phyloP scores from a whole-genome alignment of 1,140 invertebrate species.

The Drosophila tsacasi region DNA sequence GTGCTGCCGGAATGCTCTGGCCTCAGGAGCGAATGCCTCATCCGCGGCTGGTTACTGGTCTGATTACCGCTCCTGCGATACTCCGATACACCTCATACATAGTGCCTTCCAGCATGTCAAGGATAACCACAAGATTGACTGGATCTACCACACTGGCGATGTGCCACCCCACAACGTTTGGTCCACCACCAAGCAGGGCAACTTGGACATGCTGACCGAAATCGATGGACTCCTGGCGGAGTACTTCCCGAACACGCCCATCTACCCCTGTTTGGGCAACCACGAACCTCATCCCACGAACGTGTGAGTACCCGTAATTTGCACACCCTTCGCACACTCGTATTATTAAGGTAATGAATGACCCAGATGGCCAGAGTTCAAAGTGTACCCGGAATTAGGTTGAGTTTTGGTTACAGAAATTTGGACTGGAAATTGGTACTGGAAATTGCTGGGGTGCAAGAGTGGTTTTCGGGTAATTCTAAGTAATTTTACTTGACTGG shows the following conservation, averaged over 20 bases:
- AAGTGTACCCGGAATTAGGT: neutral
- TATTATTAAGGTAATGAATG: constrained; percentile 32
- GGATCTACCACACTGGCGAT: constrained; percentile 94
- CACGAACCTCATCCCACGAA: constrained; percentile 95
- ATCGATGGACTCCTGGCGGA: constrained; percentile 87
- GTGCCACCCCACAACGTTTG: constrained; percentile 93
- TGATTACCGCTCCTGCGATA: constrained; percentile 91
- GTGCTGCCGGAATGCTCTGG: constrained; percentile 88
- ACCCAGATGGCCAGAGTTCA: constrained; percentile 16
- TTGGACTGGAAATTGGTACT: neutral
- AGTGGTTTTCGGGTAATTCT: constrained; percentile 2
- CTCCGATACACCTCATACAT: constrained; percentile 88
- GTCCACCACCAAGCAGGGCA: constrained; percentile 90
- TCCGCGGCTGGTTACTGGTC: constrained; percentile 89
- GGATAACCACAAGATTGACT: constrained; percentile 88
- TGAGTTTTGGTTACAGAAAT: constrained; percentile 9
- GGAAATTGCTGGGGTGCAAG: neutral
- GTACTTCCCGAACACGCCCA: constrained; percentile 88
- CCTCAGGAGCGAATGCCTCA: constrained; percentile 11
- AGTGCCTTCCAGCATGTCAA: constrained; percentile 87
- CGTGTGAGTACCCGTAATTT: constrained; percentile 87
- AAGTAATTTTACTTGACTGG: neutral
- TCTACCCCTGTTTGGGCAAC: constrained; percentile 93
- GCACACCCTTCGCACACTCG: neutral
- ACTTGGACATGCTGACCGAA: constrained; percentile 88